Conservation (phyloP, 2,113 vertebrate species). For the Gymnocephalus cernua region DNA sequence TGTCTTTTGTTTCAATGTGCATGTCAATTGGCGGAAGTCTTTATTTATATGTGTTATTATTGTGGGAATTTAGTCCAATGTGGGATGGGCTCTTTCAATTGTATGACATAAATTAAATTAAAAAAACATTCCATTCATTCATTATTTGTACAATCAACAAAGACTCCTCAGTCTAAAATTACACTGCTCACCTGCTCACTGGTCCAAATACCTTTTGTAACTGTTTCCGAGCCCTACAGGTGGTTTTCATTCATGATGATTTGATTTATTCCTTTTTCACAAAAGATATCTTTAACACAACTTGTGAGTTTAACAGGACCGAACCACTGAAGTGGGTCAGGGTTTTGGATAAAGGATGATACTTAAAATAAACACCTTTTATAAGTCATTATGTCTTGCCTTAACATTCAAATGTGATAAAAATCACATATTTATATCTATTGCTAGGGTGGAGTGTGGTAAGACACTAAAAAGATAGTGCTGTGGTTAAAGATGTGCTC, state of each 20-base stretch:
- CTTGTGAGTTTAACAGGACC: neutral
- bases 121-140: slow-evolving; percentile 3
- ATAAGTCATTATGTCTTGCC: neutral
- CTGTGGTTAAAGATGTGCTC: neutral
- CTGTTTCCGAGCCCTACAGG: neutral
- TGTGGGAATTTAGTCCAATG: neutral
- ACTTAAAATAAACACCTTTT: neutral
- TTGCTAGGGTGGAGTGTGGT: neutral
- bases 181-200: neutral
- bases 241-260: neutral
- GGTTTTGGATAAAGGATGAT: neutral
- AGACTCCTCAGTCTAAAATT: neutral
- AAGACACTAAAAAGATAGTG: neutral
- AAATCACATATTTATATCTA: neutral
- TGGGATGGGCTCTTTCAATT: slow-evolving; percentile 8
- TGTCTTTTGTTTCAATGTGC: slow-evolving; percentile 7
- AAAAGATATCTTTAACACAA: neutral
- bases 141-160: slow-evolving; percentile 21
- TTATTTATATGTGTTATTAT: neutral
- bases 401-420: neutral
- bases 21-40: neutral
- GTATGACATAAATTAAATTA: neutral
- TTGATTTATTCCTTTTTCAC: neutral
- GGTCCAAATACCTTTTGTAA: neutral
- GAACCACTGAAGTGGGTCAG: neutral